Percentiles rank a stretch among this genome's conserved stretches.
Evolutionary conservation across 2,888 invertebrate species (phyloP).

Genomic region (Pherbina coryleti): DNA sequence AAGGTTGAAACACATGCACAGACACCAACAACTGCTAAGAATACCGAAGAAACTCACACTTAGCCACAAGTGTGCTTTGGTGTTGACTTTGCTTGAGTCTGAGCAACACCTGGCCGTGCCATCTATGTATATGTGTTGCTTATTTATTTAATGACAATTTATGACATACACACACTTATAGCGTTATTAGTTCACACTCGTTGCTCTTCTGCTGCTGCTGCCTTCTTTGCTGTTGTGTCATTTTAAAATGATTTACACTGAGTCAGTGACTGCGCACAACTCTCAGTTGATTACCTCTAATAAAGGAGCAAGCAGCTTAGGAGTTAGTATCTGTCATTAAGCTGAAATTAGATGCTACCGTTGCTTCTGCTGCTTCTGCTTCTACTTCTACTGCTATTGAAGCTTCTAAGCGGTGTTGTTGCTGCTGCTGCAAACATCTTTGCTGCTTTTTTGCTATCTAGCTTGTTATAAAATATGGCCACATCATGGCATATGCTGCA

Average conservation of each 20-base stretch:
- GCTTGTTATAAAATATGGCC: not conserved
- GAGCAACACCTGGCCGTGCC: not conserved
- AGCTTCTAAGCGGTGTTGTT: not conserved
- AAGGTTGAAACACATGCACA: not conserved
- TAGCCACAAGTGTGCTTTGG: not conserved
- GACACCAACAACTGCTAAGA: not conserved
- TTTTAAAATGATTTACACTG: not conserved
- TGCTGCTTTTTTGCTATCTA: not conserved
- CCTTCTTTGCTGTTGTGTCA: not conserved
- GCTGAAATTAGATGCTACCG: conserved; percentile 15
- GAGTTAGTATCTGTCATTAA: conserved; percentile 18
- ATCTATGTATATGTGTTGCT: not conserved
- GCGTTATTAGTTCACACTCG: not conserved
- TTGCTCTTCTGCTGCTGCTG: not conserved
- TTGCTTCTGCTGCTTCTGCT: too few relatives aligned
- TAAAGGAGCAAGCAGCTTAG: not conserved
- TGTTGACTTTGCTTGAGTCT: too few relatives aligned
- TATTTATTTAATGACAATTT: conserved; percentile 23
- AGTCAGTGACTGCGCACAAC: not conserved
- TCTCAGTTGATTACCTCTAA: not conserved
- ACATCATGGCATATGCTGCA: not conserved
- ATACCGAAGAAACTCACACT: not conserved
- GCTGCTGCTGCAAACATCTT: not conserved
- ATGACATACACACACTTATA: not conserved
- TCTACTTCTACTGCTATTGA: too few relatives aligned